These are phyloP conservation scores for Aurelia aurita DNA, from an alignment of 30 jellyfish, hydroid and myxozoan genomes.

Conservation along the genomic window DNA sequence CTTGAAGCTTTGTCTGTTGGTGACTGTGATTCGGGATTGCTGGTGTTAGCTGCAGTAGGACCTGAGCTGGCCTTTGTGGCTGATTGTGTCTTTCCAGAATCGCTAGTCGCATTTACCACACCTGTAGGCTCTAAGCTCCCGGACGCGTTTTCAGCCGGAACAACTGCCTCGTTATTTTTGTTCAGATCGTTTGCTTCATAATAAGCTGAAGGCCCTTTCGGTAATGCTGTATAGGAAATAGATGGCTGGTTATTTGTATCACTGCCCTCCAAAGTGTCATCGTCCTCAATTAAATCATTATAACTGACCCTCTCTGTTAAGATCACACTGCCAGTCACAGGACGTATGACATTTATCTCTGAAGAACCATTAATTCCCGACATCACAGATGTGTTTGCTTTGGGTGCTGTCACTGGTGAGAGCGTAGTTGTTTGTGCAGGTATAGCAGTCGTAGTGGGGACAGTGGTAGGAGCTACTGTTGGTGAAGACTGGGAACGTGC, in stretches of 20 bases:
- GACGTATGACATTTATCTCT: conserved; percentile 1
- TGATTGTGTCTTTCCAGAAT: background rate
- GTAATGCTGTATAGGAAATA: background rate
- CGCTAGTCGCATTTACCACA: background rate
- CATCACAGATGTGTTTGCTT: background rate
- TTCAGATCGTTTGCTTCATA: too few relatives aligned
- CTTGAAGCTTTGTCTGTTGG: background rate
- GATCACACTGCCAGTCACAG: conserved; percentile 66
- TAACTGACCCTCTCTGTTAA: conserved; percentile 66
- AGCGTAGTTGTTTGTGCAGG: too few relatives aligned
- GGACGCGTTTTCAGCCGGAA: background rate
- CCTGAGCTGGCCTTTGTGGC: too few relatives aligned
- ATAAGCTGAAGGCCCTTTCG: background rate
- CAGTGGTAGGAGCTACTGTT: too few relatives aligned
- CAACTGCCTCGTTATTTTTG: too few relatives aligned
- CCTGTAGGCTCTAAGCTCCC: background rate
- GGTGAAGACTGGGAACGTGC: too few relatives aligned
- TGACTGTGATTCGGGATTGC: too few relatives aligned
- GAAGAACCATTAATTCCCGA: background rate
- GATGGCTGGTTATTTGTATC: conserved; percentile 2
- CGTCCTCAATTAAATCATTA: conserved; percentile 31
- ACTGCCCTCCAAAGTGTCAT: background rate
- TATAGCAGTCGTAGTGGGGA: too few relatives aligned
- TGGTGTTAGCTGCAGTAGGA: background rate
- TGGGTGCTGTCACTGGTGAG: too few relatives aligned